Evolutionary conservation across 2,797 vertebrate genomes (phyloP).

Genomic region (Sebastes cheni): DNA sequence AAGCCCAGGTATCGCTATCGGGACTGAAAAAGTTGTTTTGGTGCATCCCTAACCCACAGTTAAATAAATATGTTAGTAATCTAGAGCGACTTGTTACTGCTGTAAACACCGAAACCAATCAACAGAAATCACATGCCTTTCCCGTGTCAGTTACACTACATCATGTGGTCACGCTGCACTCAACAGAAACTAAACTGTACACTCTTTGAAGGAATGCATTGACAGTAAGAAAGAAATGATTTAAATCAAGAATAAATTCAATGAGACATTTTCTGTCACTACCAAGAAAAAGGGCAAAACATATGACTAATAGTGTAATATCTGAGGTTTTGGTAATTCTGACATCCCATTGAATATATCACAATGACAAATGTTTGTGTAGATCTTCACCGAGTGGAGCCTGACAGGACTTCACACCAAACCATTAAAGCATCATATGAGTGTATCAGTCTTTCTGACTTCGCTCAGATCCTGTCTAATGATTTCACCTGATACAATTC

Average conservation of each 20-base stretch:
- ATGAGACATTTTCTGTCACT: neutral
- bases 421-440: neutral
- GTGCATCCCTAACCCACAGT: neutral
- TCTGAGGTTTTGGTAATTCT: neutral
- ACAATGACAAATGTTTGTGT: neutral
- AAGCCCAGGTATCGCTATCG: no score
- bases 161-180: neutral
- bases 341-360: neutral
- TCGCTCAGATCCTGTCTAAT: neutral
- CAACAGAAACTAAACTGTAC: neutral
- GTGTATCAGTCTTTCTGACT: neutral
- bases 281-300: fast-evolving
- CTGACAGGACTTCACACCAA: neutral
- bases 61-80: neutral
- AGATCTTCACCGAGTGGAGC: neutral
- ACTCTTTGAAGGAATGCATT: neutral
- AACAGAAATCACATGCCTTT: conserved; percentile 16
- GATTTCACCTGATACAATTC: neutral
- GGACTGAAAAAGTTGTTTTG: no score
- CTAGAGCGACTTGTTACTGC: neutral
- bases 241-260: neutral
- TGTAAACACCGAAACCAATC: neutral
- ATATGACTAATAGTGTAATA: neutral
- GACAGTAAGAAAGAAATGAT: neutral
- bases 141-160: neutral